phyloP scores from a whole-genome alignment of 2,888 invertebrate species.

The Drosophila buzzatii region DNA sequence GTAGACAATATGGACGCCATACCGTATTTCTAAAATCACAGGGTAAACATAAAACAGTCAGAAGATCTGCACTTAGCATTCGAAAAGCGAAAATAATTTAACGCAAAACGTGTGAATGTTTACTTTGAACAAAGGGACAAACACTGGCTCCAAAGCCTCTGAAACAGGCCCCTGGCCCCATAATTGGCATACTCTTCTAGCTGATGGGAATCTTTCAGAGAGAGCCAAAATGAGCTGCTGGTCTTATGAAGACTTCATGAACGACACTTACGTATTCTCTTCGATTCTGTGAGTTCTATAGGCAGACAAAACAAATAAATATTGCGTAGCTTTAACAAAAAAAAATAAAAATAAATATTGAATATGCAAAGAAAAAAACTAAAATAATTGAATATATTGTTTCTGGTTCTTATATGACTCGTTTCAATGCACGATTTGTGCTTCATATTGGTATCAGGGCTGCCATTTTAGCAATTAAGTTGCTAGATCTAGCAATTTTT shows the following conservation, averaged over 20 bases:
- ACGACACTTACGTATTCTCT: background rate
- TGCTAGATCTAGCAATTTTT: too few species aligned
- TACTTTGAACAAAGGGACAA: slow-evolving; percentile 53
- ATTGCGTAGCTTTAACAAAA: background rate
- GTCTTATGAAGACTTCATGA: background rate
- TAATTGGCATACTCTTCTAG: slow-evolving; percentile 34
- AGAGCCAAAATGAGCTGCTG: slow-evolving; percentile 16
- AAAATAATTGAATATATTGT: too few species aligned
- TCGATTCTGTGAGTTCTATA: background rate
- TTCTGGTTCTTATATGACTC: too few species aligned
- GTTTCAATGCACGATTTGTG: too few species aligned
- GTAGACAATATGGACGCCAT: background rate
- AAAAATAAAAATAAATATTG: background rate
- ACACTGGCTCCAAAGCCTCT: background rate
- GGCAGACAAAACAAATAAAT: background rate
- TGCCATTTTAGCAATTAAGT: too few species aligned
- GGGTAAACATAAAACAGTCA: background rate
- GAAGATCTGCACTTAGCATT: slow-evolving; percentile 40
- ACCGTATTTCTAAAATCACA: background rate
- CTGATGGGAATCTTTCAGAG: slow-evolving; percentile 26
- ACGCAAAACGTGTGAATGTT: slow-evolving; percentile 76
- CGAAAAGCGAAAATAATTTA: slow-evolving; percentile 62
- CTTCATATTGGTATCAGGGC: too few species aligned
- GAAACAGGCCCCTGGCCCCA: slow-evolving; percentile 13
- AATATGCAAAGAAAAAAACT: background rate